These are phyloP conservation scores for Sphecodes monilicornis DNA, from an alignment of 2,888 invertebrate genomes.

Conservation along the genomic window DNA sequence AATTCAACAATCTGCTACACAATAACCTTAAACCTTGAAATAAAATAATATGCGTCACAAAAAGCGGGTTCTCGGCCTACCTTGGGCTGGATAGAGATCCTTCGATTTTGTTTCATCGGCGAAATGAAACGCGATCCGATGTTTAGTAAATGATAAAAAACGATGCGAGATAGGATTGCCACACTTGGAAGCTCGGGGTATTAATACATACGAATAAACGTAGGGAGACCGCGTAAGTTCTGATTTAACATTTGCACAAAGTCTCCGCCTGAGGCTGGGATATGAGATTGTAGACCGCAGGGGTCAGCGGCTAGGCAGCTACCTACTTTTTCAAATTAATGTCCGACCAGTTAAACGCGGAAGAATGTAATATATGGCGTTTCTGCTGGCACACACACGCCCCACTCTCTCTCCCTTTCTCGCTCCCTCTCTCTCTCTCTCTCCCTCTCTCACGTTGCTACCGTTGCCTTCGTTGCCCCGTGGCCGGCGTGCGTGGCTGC, in stretches of 20 bases:
- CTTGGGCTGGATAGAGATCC: background rate
- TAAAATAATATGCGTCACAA: background rate
- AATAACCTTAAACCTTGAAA: background rate
- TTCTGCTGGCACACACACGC: slow-evolving; percentile 30
- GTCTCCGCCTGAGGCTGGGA: slow-evolving; percentile 46
- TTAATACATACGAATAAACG: slow-evolving; percentile 22
- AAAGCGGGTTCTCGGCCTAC: background rate
- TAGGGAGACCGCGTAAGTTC: slow-evolving; percentile 58
- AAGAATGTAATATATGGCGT: slow-evolving; percentile 79
- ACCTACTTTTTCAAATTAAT: slow-evolving; percentile 76
- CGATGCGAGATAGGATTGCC: background rate
- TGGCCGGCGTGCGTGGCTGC: slow-evolving; percentile 46
- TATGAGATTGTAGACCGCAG: slow-evolving; percentile 66
- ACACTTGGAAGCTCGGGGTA: background rate
- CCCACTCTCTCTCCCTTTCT: background rate
- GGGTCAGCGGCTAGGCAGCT: slow-evolving; percentile 57
- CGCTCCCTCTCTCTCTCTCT: background rate
- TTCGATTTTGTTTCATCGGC: background rate
- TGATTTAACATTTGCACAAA: slow-evolving; percentile 63
- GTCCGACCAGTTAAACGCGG: slow-evolving; percentile 75
- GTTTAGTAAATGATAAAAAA: slow-evolving; percentile 29
- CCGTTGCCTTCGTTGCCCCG: slow-evolving; percentile 12
- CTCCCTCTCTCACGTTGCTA: background rate
- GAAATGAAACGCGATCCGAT: background rate
- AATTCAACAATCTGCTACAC: background rate